Evolutionary conservation across 2,888 invertebrate species (phyloP).

Genomic region (Apamea epomidion): DNA sequence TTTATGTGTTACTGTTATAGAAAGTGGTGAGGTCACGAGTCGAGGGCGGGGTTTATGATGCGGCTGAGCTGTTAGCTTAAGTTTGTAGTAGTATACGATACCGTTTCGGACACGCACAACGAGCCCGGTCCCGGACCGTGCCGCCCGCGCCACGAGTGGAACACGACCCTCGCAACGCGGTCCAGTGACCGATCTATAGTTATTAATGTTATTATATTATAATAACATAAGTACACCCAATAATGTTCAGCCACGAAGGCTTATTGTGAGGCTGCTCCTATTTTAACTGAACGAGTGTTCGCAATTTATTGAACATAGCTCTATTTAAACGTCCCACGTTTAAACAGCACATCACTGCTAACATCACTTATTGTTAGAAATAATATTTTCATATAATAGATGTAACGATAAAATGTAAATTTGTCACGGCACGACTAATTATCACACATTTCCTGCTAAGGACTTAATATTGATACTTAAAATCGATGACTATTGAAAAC

Average conservation of each 20-base stretch:
- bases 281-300: conserved; percentile 80
- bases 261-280: conserved; percentile 79
- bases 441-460: conserved; percentile 44
- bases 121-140: conserved; percentile 48
- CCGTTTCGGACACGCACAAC: conserved; percentile 44
- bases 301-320: conserved; percentile 49
- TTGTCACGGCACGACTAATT: conserved; percentile 61
- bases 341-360: conserved; percentile 74
- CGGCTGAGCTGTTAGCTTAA: conserved; percentile 42
- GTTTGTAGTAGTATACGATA: conserved; percentile 49
- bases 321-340: conserved; percentile 61
- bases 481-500: conserved; percentile 20
- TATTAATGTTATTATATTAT: conserved; percentile 71
- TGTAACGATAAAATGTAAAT: conserved; percentile 58
- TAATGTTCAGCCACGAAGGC: conserved; percentile 75
- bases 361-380: conserved; percentile 70
- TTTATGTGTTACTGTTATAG: conserved; percentile 81
- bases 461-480: conserved; percentile 32
- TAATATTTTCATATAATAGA: conserved; percentile 55
- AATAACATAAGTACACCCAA: conserved; percentile 74
- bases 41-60: conserved; percentile 65
- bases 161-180: conserved; percentile 81
- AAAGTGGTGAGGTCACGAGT: conserved; percentile 73
- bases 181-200: conserved; percentile 72
- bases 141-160: conserved; percentile 70